A percentile compares a stretch with the other conserved stretches of the same genome.
Evolutionary conservation across 1,140 invertebrate genomes (phyloP).

Genomic region (Heliconius congener): DNA sequence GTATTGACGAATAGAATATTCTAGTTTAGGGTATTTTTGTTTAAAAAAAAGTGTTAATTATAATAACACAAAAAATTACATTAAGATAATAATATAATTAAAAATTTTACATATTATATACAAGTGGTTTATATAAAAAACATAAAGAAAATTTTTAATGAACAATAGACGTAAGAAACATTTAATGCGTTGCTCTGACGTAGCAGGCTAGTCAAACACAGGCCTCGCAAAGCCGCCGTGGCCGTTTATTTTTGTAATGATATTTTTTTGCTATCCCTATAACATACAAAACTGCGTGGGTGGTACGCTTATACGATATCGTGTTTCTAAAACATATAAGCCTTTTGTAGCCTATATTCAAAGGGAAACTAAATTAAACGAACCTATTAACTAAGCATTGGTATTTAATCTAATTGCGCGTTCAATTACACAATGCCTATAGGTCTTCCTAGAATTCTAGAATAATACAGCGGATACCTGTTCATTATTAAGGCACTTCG

Average conservation of each 20-base stretch:
- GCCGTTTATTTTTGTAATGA: not conserved
- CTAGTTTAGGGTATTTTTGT: not conserved
- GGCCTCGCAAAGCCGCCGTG: not conserved
- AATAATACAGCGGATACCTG: not conserved
- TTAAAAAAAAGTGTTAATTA: not conserved
- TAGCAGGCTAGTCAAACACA: not conserved
- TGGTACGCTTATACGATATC: slow-evolving; percentile 4
- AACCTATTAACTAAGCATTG: not conserved
- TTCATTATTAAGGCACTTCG: not conserved
- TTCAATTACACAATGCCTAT: too few relatives aligned
- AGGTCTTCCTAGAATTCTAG: not conserved
- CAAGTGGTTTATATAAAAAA: not conserved
- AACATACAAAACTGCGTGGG: not conserved
- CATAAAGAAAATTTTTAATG: not conserved
- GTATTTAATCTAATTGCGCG: not conserved
- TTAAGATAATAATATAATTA: too few relatives aligned
- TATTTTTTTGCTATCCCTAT: slow-evolving; percentile 7
- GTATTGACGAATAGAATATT: not conserved
- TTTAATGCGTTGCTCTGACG: not conserved
- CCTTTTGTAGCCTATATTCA: slow-evolving; percentile 1
- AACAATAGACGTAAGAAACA: not conserved
- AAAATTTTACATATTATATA: not conserved
- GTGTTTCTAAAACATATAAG: not conserved
- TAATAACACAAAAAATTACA: not conserved
- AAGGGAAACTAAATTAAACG: not conserved